Percentiles rank a stretch among this genome's conserved stretches.
Evolutionary conservation across 2,888 invertebrate species (phyloP).

Genomic region (Rhogogaster chlorosoma): DNA sequence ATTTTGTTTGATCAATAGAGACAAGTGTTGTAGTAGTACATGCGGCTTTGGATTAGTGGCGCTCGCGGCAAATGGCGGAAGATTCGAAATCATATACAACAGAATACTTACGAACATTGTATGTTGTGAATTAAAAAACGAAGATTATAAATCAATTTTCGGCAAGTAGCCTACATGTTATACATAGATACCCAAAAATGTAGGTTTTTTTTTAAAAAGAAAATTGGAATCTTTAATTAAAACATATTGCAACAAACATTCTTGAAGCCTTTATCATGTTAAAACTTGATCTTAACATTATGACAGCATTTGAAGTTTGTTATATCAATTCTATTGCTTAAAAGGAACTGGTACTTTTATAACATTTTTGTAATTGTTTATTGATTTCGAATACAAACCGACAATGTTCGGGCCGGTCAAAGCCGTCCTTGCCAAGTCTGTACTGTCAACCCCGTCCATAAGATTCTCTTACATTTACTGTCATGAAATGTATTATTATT

Average conservation of each 20-base stretch:
- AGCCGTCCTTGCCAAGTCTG: constrained; percentile 51
- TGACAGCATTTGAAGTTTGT: background rate
- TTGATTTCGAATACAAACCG: constrained; percentile 71
- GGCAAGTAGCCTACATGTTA: background rate
- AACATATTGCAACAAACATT: background rate
- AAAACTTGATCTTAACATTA: background rate
- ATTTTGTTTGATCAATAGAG: constrained; percentile 47
- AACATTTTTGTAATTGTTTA: constrained; percentile 68
- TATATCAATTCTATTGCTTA: background rate
- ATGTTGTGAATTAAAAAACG: background rate
- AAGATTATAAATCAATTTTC: background rate
- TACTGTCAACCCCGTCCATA: constrained; percentile 34
- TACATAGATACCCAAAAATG: background rate
- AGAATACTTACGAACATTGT: background rate
- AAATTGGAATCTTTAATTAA: background rate
- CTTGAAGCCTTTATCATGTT: background rate
- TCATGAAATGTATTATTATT: constrained; percentile 32
- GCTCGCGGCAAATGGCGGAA: background rate
- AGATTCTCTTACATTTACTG: constrained; percentile 31
- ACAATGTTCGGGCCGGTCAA: constrained; percentile 63
- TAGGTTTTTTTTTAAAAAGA: background rate
- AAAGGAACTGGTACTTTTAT: background rate
- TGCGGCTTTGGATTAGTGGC: background rate
- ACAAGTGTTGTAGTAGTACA: background rate
- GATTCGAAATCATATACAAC: background rate